phyloP scores from a whole-genome alignment of 2,797 vertebrate genomes.

The Rhabdomys pumilio region DNA sequence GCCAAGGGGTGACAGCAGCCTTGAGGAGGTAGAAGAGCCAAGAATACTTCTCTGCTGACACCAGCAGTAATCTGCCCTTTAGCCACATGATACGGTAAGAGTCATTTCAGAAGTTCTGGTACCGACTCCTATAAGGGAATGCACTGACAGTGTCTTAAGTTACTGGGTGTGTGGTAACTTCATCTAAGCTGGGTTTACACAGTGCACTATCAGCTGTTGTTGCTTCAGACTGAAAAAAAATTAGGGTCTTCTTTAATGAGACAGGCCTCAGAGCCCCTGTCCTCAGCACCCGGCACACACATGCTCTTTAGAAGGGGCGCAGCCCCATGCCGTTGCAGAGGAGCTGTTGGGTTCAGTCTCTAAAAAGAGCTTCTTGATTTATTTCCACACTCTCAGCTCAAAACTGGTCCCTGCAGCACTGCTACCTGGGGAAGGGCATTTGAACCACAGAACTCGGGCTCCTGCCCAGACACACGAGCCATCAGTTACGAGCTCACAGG shows the following conservation, averaged over 20 bases:
- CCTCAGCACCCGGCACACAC: background rate
- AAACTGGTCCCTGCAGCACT: background rate
- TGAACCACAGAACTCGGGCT: background rate
- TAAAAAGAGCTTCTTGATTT: background rate
- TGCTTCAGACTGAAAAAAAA: background rate
- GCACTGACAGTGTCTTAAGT: background rate
- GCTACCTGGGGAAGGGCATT: background rate
- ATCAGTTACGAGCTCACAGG: background rate
- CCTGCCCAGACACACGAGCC: background rate
- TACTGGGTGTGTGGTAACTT: background rate
- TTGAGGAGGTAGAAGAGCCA: background rate
- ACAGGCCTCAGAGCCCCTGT: background rate
- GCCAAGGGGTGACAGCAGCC: background rate
- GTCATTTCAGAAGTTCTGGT: background rate
- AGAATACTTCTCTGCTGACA: background rate
- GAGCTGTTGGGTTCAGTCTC: background rate
- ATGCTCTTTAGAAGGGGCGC: background rate
- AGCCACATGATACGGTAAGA: background rate
- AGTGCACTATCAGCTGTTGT: rapidly evolving
- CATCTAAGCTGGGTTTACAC: background rate
- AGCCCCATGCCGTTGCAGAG: background rate
- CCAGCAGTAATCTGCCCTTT: background rate
- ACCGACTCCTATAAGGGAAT: background rate
- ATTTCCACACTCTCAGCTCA: background rate
- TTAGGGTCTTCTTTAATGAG: background rate